Base-by-base conservation (phyloP, 2,113 vertebrate genomes). In the Coreoperca whiteheadi region DNA sequence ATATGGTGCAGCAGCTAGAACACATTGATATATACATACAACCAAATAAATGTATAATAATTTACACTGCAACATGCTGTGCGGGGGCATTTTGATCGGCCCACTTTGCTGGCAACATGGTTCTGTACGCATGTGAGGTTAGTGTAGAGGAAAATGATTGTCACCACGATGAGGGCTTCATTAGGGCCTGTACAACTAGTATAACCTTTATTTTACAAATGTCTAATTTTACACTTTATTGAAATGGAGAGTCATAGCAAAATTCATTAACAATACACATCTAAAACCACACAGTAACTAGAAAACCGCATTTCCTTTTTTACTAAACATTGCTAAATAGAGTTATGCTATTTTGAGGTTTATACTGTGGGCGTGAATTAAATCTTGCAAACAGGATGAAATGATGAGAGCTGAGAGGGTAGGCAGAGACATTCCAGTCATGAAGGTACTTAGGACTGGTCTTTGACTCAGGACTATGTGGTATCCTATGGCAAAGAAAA, bases 21-120 rank as follows among this genome's bases (percentile, higher is more conserved):
- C 73, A 89, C 74, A 81, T 84, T 66, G 53, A 74, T 59, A 90
- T 88, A 71, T 67, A 82, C 61, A 69, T n/a, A n/a, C n/a, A n/a
- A n/a, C n/a, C n/a, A n/a, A n/a, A n/a, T n/a, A n/a, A n/a, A n/a
- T n/a, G n/a, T n/a, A n/a, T n/a, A n/a, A n/a, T n/a, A n/a, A n/a
- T n/a, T 83, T 75, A 53, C 77, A 82, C n/a, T 37, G 34, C 66
- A 75, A 37, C 16, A 75, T 76, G 37, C 32, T 66, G n/a, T 50
- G 50, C 67, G 37, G 53, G 64, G 73, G 63, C 68, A 2, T 74
- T 75, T 59, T 77, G 28, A 53, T 4, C 4, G 74, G 20, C 25
- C 46, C 50, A 77, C n/a, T 23, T 77, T 61, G 56, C 23, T 51
- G 37, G 21, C 43, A 65, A 59, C 12, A 51, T 63, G 39, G 30